Evolutionary conservation across 2,797 vertebrate genomes (phyloP).

Genomic region (Urosaurus nigricauda): DNA sequence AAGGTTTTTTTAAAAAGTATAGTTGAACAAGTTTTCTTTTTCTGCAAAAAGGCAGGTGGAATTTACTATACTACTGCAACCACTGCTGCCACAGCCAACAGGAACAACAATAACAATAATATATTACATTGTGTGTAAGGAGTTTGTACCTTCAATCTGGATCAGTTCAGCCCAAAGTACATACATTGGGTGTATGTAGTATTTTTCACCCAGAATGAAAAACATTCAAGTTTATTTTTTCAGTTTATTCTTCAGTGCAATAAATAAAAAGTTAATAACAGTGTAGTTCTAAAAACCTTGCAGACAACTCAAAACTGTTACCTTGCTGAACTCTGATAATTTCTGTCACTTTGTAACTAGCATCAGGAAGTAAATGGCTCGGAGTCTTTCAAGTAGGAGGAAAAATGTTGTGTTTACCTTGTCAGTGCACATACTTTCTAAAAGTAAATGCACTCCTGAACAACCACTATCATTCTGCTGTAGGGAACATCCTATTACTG

Average conservation of each 20-base stretch:
- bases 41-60: neutral
- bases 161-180: neutral
- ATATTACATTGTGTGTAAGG: too few species aligned
- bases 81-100: neutral
- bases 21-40: neutral
- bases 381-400: conserved; percentile 17
- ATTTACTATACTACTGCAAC: neutral
- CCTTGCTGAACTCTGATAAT: neutral
- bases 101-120: neutral
- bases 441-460: conserved; percentile 47
- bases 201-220: neutral
- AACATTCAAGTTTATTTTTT: conserved; percentile 22
- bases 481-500: conserved; percentile 38
- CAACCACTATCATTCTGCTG: conserved; percentile 46
- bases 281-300: neutral
- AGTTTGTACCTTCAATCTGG: neutral
- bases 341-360: conserved; percentile 26
- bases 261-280: conserved; percentile 18
- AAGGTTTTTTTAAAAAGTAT: neutral
- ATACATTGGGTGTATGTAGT: neutral
- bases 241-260: fast-evolving
- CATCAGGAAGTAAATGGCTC: conserved; percentile 11
- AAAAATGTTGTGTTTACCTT: conserved; percentile 37
- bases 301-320: neutral
- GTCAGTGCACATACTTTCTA: conserved; percentile 39